Evolutionary conservation across 2,888 invertebrate species (phyloP).

Genomic region (Bembecia ichneumoniformis): DNA sequence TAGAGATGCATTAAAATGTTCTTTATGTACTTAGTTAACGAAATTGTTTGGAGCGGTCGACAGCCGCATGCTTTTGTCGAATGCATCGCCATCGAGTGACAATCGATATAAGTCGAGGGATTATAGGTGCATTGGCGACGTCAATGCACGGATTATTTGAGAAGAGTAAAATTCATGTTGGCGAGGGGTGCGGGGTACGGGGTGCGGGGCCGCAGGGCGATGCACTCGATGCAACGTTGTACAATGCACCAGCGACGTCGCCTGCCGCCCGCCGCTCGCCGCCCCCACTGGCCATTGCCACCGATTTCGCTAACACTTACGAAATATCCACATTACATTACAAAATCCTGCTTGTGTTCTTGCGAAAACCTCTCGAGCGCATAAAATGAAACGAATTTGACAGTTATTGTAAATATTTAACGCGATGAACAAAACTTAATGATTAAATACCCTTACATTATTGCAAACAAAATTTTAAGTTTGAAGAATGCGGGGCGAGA

Average conservation of each 20-base stretch:
- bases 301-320: constrained; percentile 39
- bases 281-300: constrained; percentile 47
- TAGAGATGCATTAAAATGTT: too few relatives aligned
- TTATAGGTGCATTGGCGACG: constrained; percentile 47
- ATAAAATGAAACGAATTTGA: neutral
- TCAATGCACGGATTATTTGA: constrained; percentile 64
- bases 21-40: too few relatives aligned
- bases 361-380: neutral
- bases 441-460: too few relatives aligned
- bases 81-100: constrained; percentile 34
- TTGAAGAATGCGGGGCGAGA: too few relatives aligned
- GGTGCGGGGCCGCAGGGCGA: constrained; percentile 20
- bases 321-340: neutral
- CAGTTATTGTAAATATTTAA: too few relatives aligned
- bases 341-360: neutral
- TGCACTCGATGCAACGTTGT: constrained; percentile 37
- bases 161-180: constrained; percentile 40
- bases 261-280: constrained; percentile 32
- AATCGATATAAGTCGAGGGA: constrained; percentile 34
- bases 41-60: neutral
- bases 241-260: constrained; percentile 36
- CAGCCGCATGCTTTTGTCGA: constrained; percentile 1
- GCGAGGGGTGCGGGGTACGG: constrained; percentile 15
- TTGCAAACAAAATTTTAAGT: too few relatives aligned
- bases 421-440: too few relatives aligned